These are phyloP conservation scores for Drosophila emarginata DNA, from an alignment of 2,888 invertebrate genomes.

Conservation along the genomic window DNA sequence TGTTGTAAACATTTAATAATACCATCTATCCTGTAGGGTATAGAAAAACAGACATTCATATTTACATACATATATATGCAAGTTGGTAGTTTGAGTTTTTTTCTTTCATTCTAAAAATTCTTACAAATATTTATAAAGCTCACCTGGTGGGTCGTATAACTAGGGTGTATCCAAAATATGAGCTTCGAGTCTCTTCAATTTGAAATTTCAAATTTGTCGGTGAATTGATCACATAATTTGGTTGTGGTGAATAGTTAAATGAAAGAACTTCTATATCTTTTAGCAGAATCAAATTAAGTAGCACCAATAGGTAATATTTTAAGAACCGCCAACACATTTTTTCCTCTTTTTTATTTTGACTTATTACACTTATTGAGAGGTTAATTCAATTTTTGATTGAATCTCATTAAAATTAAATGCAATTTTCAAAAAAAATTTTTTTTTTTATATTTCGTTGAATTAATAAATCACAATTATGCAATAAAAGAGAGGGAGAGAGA, in stretches of 20 bases:
- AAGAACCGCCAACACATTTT: background rate
- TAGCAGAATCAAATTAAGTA: background rate
- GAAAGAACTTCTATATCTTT: constrained; percentile 23
- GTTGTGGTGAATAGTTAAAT: constrained; percentile 80
- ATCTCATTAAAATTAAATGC: constrained; percentile 44
- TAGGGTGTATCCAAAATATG: constrained; percentile 81
- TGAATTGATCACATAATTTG: constrained; percentile 71
- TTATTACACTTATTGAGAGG: constrained; percentile 15
- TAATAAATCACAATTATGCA: constrained; percentile 69
- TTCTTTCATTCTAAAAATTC: constrained; percentile 6
- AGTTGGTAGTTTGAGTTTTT: background rate
- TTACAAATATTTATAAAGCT: constrained; percentile 54
- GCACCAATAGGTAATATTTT: constrained; percentile 31
- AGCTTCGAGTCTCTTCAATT: constrained; percentile 73
- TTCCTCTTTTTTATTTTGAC: background rate
- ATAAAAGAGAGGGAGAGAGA: background rate
- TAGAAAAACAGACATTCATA: too few species aligned
- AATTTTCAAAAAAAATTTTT: constrained; percentile 46
- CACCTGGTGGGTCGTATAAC: constrained; percentile 79
- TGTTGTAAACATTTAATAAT: too few species aligned
- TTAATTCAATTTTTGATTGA: constrained; percentile 41
- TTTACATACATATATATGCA: background rate
- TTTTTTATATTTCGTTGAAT: constrained; percentile 31
- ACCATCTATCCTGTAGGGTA: too few species aligned
- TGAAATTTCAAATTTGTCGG: constrained; percentile 67